Conservation (phyloP, 2,888 invertebrate genomes). For the Spialia ferax region DNA sequence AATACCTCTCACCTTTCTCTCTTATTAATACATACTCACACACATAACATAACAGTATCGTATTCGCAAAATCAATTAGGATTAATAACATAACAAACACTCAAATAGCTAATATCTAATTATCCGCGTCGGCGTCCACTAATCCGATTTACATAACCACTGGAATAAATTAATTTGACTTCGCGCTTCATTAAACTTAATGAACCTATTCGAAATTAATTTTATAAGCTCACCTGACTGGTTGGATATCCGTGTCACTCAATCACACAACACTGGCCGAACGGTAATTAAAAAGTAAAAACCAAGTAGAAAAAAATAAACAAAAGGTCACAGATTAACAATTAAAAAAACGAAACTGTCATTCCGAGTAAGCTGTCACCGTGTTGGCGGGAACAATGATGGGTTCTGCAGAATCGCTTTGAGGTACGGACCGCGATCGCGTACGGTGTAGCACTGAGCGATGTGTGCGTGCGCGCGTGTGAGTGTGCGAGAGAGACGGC, state of each 20-base stretch:
- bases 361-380: conserved; percentile 56
- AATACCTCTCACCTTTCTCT: not conserved
- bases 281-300: conserved; percentile 49
- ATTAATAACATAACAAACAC: conserved; percentile 38
- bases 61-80: conserved; percentile 29
- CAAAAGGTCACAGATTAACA: conserved; percentile 51
- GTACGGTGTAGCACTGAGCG: conserved; percentile 49
- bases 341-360: conserved; percentile 48
- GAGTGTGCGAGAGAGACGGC: conserved; percentile 70
- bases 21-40: not conserved
- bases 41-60: conserved; percentile 1
- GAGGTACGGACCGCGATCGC: conserved; percentile 55
- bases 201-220: conserved; percentile 40
- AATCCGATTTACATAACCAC: conserved; percentile 41
- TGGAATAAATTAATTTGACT: conserved; percentile 40
- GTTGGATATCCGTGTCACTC: conserved; percentile 53
- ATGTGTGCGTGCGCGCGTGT: conserved; percentile 55
- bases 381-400: conserved; percentile 63
- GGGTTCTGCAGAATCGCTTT: conserved; percentile 49
- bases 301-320: conserved; percentile 44
- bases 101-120: conserved; percentile 35
- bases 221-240: conserved; percentile 47
- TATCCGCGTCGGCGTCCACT: conserved; percentile 36
- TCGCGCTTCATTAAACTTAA: conserved; percentile 41
- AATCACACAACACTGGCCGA: conserved; percentile 49